A percentile compares a stretch with the other conserved stretches of the same genome.
These are phyloP conservation scores for Linnaemya tessellans DNA, from an alignment of 2,888 invertebrate genomes.

Conservation along the genomic window DNA sequence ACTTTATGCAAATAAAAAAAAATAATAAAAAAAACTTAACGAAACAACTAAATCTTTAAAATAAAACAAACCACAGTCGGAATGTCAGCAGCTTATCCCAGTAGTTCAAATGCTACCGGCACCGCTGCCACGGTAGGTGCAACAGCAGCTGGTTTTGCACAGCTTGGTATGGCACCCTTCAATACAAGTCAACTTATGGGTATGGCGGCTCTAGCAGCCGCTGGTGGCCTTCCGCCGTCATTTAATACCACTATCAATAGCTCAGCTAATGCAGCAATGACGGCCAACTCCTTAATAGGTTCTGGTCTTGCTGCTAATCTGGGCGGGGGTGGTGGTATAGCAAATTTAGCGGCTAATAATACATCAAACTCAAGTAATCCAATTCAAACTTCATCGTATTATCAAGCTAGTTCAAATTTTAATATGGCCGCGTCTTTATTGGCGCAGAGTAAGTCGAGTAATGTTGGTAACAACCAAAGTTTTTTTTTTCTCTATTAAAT, in stretches of 20 bases:
- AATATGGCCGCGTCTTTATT: slow-evolving; percentile 89
- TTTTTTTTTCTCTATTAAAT: slow-evolving; percentile 55
- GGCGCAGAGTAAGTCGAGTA: slow-evolving; percentile 91
- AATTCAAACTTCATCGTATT: slow-evolving; percentile 75
- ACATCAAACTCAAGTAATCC: slow-evolving; percentile 59
- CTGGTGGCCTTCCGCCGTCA: slow-evolving; percentile 66
- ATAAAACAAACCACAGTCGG: slow-evolving; percentile 69
- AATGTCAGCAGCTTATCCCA: slow-evolving; percentile 71
- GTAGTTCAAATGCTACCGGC: slow-evolving; percentile 63
- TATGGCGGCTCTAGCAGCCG: slow-evolving; percentile 80
- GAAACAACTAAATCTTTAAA: slow-evolving; percentile 41
- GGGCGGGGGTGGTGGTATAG: slow-evolving; percentile 64
- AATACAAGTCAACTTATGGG: slow-evolving; percentile 80
- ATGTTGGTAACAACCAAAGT: slow-evolving; percentile 81
- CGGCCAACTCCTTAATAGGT: slow-evolving; percentile 25
- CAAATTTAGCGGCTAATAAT: slow-evolving; percentile 27
- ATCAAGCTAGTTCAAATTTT: slow-evolving; percentile 83
- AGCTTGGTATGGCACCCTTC: slow-evolving; percentile 75
- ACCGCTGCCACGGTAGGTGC: slow-evolving; percentile 63
- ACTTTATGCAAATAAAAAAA: too few species aligned
- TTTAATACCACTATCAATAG: slow-evolving; percentile 35
- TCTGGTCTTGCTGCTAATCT: slow-evolving; percentile 60
- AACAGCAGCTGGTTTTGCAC: slow-evolving; percentile 66
- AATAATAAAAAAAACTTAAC: slow-evolving; percentile 18
- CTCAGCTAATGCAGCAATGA: slow-evolving; percentile 35